These are phyloP conservation scores for Syritta pipiens DNA, from an alignment of 2,888 invertebrate species.

Conservation along the genomic window DNA sequence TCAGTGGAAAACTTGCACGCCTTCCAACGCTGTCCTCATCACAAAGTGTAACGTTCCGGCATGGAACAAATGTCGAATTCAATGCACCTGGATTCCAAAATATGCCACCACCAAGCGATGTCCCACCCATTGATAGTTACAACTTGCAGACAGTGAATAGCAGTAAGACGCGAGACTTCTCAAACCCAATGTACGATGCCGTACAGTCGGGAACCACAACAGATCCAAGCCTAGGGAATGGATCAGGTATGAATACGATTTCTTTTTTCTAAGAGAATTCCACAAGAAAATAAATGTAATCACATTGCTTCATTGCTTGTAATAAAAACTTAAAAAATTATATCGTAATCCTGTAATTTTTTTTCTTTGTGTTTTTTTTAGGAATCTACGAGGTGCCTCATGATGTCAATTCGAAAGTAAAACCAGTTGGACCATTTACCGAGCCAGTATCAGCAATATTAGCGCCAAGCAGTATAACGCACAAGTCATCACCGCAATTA, in stretches of 20 bases:
- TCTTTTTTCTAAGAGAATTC: too few relatives aligned
- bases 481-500: slow-evolving; percentile 87
- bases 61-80: slow-evolving; percentile 96
- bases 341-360: background rate
- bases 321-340: background rate
- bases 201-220: slow-evolving; percentile 83
- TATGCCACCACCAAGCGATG: slow-evolving; percentile 77
- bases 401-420: slow-evolving; percentile 83
- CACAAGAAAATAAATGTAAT: background rate
- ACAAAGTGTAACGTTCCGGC: slow-evolving; percentile 94
- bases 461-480: slow-evolving; percentile 90
- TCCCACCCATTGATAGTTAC: slow-evolving; percentile 86
- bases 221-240: slow-evolving; percentile 82
- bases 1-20: slow-evolving; percentile 89
- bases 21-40: slow-evolving; percentile 90
- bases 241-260: slow-evolving; percentile 80
- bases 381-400: slow-evolving; percentile 92
- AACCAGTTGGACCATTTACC: slow-evolving; percentile 81
- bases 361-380: slow-evolving; percentile 75
- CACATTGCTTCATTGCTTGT: too few relatives aligned
- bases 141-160: slow-evolving; percentile 87
- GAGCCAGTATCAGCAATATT: slow-evolving; percentile 87
- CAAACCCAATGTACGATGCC: slow-evolving; percentile 99
- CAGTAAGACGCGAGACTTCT: slow-evolving; percentile 92
- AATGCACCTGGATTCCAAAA: slow-evolving; percentile 82